Evolutionary conservation across 2,113 vertebrate species (phyloP), one percentile per base, ranked within the genome.

Genomic region (Hiodon tergisus): DNA sequence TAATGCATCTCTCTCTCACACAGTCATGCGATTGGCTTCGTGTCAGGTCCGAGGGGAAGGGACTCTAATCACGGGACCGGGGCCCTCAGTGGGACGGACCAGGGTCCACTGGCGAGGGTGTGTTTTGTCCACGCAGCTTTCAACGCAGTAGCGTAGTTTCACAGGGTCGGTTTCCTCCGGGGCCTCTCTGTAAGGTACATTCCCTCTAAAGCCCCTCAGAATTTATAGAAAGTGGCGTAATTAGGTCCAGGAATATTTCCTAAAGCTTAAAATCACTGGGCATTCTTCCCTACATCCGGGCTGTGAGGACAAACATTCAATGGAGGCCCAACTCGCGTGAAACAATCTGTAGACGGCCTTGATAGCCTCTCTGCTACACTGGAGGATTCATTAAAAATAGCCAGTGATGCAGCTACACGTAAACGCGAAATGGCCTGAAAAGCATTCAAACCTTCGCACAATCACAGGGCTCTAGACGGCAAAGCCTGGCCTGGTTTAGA

Each of bases 391-490:
- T 31, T 31, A 31, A 31, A 31, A 31, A 31, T 31, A 31, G 31
- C 31, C 31, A 31, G 31, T 31, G 31, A 31, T 66, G 46, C 46
- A 17, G 31, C 31, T 71, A 55, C 13, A 81, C 81, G 76, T 66
- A 55, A 59, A 51, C n/a, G 31, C 31, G 31, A 31, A 31, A 31
- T 61, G 63, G 76, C 75, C 77, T 17, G 48, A 6, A 73, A 76
- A 65, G 61, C 66, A 79, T 57, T 55, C 62, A 79, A 81, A 69
- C 80, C 85, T 86, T 84, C 76, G 53, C 9, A 58, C 67, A 73
- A 77, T 88, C 87, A 85, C 58, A 48, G 31, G 13, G 31, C 31
- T 31, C 31, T 31, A 31, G 2, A 31, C 31, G 31, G 31, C 31
- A 31, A 31, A 31, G 31, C 31, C 31, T 31, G 31, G 31, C 31